Percentiles rank a stretch among this genome's conserved stretches.
phyloP scores from a whole-genome alignment of 1,140 invertebrate species.

The Arctopsyche grandis region DNA sequence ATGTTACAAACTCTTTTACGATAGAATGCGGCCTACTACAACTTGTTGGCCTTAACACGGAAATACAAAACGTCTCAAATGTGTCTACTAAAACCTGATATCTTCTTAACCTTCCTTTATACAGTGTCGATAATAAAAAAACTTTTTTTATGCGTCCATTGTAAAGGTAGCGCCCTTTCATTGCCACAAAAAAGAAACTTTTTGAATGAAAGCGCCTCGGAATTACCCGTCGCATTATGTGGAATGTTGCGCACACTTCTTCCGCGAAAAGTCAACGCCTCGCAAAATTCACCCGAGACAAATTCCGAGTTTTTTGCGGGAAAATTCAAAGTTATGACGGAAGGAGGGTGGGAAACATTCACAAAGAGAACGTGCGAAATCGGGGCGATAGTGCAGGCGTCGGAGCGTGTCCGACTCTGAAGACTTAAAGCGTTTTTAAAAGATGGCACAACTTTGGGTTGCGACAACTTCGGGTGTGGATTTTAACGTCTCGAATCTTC shows the following conservation, averaged over 20 bases:
- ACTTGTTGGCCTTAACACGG: too few species aligned
- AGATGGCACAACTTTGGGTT: conserved; percentile 29
- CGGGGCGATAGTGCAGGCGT: conserved; percentile 13
- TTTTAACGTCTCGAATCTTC: conserved; percentile 17
- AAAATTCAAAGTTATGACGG: neutral
- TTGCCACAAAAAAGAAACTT: neutral
- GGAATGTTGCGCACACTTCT: conserved; percentile 10
- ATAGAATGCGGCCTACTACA: too few species aligned
- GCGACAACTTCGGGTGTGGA: neutral
- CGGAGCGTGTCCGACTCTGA: conserved; percentile 16
- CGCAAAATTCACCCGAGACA: neutral
- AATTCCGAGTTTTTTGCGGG: neutral
- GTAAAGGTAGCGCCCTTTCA: too few species aligned
- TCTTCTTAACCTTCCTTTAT: too few species aligned
- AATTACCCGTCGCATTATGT: conserved; percentile 25
- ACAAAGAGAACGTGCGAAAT: neutral
- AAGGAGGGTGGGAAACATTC: neutral
- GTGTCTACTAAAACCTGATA: too few species aligned
- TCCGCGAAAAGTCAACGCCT: too few species aligned
- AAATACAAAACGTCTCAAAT: too few species aligned
- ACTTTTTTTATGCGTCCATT: too few species aligned
- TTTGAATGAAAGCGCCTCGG: conserved; percentile 10
- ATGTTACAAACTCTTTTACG: too few species aligned
- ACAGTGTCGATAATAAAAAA: too few species aligned
- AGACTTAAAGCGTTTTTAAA: conserved; percentile 25